Base-by-base conservation (phyloP, 2,113 vertebrate species). In the Pluvialis apricaria region DNA sequence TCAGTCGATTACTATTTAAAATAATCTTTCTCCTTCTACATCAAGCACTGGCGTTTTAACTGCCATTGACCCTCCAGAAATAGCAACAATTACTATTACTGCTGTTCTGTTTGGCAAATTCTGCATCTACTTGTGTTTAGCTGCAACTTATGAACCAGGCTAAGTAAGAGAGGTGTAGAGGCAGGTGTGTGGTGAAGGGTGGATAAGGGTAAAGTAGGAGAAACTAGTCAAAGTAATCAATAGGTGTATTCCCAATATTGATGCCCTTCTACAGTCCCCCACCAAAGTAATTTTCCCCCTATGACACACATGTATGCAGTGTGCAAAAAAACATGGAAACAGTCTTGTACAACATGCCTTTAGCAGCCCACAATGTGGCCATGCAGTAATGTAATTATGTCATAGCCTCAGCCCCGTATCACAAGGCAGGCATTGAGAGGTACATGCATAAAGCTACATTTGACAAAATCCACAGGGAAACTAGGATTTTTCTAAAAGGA, bases 301-400 rank as follows among this genome's bases (percentile, higher is more conserved):
- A 2, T 7, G 24, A 45, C 9, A 29, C 13, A 47, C 0, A 2
- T 11, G 2, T 24, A 51, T 6, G 20, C 19, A 62, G 10, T 15
- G 78, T 20, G 6, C 18, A 82, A 72, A 55, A 55, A 73, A 52
- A 5, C 16, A 24, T 24, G 6, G 40, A 40, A 28, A 24, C 5
- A 5, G 4, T 55, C 10, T 15, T 49, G 6, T 16, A 36, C 2
- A 47, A 26, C 2, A 51, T 40, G 4, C 9, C 5, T 75, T 70
- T 29, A 51, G 51, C 15, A 75, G 55, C 25, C 25, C 34, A 20
- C 14, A 18, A 20, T 0, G 5, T 10, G 14, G 7, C 20, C 9
- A 28, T 31, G 10, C 8, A 52, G 9, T 21, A 70, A 57, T 4
- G 12, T 36, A 25, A 20, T 84, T 69, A 88, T 47, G 26, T 61